Evolutionary conservation across 1,140 invertebrate genomes (phyloP), one percentile per base, ranked within the genome.

Genomic region (Chironomus tepperi): DNA sequence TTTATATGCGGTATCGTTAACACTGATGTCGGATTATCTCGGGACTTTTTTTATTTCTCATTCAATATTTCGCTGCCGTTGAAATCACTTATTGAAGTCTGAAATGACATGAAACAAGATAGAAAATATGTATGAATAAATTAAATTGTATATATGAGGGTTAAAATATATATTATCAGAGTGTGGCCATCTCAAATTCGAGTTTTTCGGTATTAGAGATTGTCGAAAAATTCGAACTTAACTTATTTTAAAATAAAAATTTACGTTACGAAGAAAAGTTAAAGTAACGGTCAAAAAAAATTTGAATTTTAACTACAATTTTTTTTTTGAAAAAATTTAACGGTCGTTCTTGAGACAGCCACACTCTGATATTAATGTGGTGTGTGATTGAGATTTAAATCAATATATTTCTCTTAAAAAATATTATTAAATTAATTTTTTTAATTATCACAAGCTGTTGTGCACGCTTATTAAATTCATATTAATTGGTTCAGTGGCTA

Each of bases 401-500:
- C 47, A 57, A 57, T 34, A 34, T 34, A n/a, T 57, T 15, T 57
- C n/a, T 57, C 12, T 57, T 57, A 57, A 57, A 57, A 57, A 1
- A 57, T n/a, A 57, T 57, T 57, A 57, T 57, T n/a, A 57, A 57
- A 57, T 57, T 57, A 57, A 57, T 57, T 57, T 57, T 34, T 57
- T 57, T 57, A 57, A 57, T 57, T 57, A 57, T n/a, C 47, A 57
- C 47, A n/a, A 34, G 12, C 47, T 57, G 47, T 57, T 57, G n/a
- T 57, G 12, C 47, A 57, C 47, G 47, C 47, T 57, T 12, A 12
- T 57, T 57, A 34, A 34, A 34, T 34, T 34, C 24, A 34, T 34
- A 57, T 57, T 57, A 57, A 57, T 57, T 57, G 47, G n/a, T n/a
- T 57, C 12, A 57, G n/a, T n/a, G 47, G n/a, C 47, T 57, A 57